Percentiles rank a stretch among this genome's conserved stretches.
phyloP scores from a whole-genome alignment of 1,140 invertebrate species.

The Caenorhabditis briggsae region DNA sequence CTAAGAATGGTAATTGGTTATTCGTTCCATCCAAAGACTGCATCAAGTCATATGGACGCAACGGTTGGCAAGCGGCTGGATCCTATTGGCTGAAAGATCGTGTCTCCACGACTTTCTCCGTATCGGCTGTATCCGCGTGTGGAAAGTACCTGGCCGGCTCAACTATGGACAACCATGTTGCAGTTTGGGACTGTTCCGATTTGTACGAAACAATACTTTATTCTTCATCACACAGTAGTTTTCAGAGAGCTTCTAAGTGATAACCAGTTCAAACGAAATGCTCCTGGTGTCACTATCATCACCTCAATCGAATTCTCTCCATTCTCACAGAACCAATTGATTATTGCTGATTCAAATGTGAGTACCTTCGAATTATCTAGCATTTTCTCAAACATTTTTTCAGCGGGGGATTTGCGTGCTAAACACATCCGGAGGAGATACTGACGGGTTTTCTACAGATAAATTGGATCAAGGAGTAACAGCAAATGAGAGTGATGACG shows the following conservation, averaged over 20 bases:
- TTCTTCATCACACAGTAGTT: not conserved
- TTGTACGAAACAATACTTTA: not conserved
- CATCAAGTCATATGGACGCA: not conserved
- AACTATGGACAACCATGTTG: slow-evolving; percentile 24
- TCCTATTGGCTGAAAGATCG: not conserved
- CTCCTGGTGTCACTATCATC: slow-evolving; percentile 16
- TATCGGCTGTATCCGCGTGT: not conserved
- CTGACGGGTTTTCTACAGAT: not conserved
- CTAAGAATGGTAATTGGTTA: not conserved
- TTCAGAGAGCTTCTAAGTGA: not conserved
- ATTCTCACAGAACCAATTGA: not conserved
- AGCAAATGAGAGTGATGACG: slow-evolving; percentile 26
- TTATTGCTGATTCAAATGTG: slow-evolving; percentile 33
- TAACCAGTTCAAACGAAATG: slow-evolving; percentile 1
- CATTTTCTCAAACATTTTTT: not conserved
- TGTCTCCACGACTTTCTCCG: not conserved
- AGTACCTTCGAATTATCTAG: not conserved
- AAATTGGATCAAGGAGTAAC: not conserved
- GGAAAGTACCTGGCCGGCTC: slow-evolving; percentile 24
- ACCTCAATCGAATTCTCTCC: slow-evolving; percentile 13
- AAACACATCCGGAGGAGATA: not conserved
- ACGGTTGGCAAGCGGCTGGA: not conserved
- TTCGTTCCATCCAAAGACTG: slow-evolving; percentile 21
- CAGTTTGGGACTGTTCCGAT: not conserved
- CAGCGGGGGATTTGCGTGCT: slow-evolving; percentile 13